Percentiles rank a stretch among this genome's conserved stretches.
Evolutionary conservation across 1,140 invertebrate species (phyloP).

Genomic region (Rhopalosiphum padi): DNA sequence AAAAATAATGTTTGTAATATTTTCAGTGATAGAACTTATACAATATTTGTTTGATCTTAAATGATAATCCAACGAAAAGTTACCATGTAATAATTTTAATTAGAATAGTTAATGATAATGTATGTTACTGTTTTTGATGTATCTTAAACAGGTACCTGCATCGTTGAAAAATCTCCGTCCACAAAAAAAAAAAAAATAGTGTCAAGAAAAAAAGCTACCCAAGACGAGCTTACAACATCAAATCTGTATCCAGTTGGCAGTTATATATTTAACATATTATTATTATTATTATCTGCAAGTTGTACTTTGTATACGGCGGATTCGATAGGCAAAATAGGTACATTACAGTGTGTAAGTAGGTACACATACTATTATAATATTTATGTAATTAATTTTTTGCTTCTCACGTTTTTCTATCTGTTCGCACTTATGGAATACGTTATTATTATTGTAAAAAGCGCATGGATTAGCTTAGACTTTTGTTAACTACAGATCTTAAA

Average conservation of each 20-base stretch:
- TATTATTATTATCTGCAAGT: too few relatives aligned
- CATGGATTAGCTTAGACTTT: background rate
- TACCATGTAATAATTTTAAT: background rate
- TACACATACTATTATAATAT: too few relatives aligned
- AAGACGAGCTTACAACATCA: background rate
- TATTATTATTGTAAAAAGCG: background rate
- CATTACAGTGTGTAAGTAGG: background rate
- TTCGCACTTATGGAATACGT: background rate
- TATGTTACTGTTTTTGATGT: background rate
- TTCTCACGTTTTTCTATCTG: background rate
- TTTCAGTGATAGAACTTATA: background rate
- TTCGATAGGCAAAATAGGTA: background rate
- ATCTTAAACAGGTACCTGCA: too few relatives aligned
- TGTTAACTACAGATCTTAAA: background rate
- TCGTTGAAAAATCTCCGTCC: background rate
- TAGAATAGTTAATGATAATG: background rate
- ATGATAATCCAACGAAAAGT: too few relatives aligned
- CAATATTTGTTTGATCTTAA: background rate
- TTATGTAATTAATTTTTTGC: background rate
- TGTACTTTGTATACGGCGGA: background rate
- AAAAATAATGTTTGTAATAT: background rate
- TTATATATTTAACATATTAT: too few relatives aligned
- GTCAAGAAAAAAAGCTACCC: background rate
- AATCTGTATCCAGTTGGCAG: background rate
- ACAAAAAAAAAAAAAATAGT: background rate